Base-by-base conservation (phyloP, 2,888 invertebrate species). In the Tachina lurida region DNA sequence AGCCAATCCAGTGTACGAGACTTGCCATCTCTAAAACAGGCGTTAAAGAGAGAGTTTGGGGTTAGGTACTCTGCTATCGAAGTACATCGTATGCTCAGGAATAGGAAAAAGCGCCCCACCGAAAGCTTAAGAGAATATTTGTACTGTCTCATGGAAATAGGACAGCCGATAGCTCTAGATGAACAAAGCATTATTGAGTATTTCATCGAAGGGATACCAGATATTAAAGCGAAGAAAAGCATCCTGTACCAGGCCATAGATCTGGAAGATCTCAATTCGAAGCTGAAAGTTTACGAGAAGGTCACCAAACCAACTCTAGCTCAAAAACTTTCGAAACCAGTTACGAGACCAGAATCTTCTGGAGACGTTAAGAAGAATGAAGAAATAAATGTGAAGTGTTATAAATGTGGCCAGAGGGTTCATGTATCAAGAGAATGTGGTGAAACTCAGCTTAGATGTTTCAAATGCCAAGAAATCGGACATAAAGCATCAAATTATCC, bases 171-270 rank as follows among this genome's bases (percentile, higher is more conserved):
- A 13, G 15, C 12, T 8, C 22, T 65, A 3, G 65, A 65, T 17
- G 65, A 65, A 0, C 22, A 45, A 1, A 65, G 65, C 8, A 13
- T 15, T 8, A 47, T 87, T 5, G 83, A 83, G 13, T 86, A 86
- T 63, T 87, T 86, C 56, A 56, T 80, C 8, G 73, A 86, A 5
- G 83, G 87, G 1, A 82, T 82, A 15, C 79, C 74, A 10, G 79
- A 84, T 52, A 43, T 41, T 5, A 73, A 47, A 19, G 13, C 56
- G 3, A 84, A 79, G 22, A 84, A 74, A 70, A 12, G 54, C 0
- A 54, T 62, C 13, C 22, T 79, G 15, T 84, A 84, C 43, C 74
- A 68, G 15, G 84, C 78, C 2, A 17, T 1, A 1, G 13, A 43
- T 31, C 19, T 84, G 2, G 17, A 65, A 3, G 84, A 84, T 31